phyloP scores from a whole-genome alignment of 2,113 vertebrate species.

The Pungitius pungitius region DNA sequence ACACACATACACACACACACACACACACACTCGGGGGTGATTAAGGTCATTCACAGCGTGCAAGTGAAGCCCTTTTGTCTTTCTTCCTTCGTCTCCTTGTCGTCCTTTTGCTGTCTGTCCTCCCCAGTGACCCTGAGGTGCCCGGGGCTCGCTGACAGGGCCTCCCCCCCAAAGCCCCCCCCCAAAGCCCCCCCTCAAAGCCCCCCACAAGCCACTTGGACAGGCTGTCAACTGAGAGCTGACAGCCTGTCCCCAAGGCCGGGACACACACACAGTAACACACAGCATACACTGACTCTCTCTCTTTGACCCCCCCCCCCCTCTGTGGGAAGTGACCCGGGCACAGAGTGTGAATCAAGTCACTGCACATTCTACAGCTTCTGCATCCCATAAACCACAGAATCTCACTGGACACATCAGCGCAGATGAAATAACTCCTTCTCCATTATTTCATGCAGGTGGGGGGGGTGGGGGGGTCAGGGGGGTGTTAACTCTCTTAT shows the following conservation, averaged over 20 bases:
- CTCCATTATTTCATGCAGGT: conserved; percentile 17
- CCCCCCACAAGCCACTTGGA: conserved; percentile 53
- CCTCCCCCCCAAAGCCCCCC: conserved; percentile 41
- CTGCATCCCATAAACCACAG: background rate
- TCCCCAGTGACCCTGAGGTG: conserved; percentile 51
- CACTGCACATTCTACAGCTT: background rate
- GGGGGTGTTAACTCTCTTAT: no score
- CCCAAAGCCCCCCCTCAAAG: conserved; percentile 19
- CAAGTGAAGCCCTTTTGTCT: conserved; percentile 59
- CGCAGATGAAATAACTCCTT: conserved; percentile 13
- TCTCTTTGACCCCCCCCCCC: background rate
- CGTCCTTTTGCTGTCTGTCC: conserved; percentile 33
- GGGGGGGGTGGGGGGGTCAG: no score
- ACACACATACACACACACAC: conserved; percentile 25
- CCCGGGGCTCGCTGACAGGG: conserved; percentile 57
- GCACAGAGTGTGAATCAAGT: background rate
- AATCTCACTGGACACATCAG: background rate
- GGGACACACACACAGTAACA: background rate
- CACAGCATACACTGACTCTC: background rate
- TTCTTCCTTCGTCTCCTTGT: conserved; percentile 17
- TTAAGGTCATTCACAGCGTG: conserved; percentile 71
- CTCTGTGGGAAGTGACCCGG: conserved; percentile 35
- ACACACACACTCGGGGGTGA: conserved; percentile 48
- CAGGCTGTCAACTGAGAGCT: conserved; percentile 52
- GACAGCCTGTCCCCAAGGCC: conserved; percentile 57